These are phyloP conservation scores for Micronycteris hirsuta DNA, from an alignment of 2,113 vertebrate genomes.

Conservation along the genomic window DNA sequence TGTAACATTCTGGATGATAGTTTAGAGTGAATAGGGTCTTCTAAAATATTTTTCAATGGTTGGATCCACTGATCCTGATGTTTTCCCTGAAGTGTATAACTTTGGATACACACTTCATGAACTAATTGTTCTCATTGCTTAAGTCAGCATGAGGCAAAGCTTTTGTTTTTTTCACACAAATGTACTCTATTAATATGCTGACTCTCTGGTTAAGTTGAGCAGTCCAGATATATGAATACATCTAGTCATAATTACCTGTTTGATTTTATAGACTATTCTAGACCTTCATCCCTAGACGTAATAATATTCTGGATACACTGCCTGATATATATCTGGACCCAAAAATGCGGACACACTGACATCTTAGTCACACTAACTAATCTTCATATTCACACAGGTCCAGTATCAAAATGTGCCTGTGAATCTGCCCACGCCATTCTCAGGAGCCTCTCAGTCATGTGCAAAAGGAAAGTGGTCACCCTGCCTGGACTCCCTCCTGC, in stretches of 20 bases:
- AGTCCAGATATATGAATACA: not conserved
- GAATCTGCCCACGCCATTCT: not conserved
- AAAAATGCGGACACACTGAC: not conserved
- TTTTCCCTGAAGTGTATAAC: not conserved
- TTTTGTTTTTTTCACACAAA: not conserved
- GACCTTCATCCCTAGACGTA: not conserved
- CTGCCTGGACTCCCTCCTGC: accelerated
- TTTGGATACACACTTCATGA: not conserved
- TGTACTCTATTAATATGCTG: not conserved
- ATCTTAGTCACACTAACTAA: not conserved
- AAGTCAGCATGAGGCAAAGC: not conserved
- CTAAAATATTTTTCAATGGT: not conserved
- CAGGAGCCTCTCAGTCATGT: not conserved
- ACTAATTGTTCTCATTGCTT: not conserved
- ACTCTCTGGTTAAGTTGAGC: not conserved
- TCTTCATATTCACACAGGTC: not conserved
- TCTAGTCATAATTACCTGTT: not conserved
- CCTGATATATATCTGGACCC: not conserved
- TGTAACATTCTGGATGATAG: not conserved
- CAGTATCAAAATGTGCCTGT: not conserved
- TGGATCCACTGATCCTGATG: not conserved
- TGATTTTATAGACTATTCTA: not conserved
- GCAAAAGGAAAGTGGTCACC: not conserved
- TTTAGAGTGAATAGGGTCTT: not conserved
- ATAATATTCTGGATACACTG: not conserved